Base-by-base conservation (phyloP, 2,113 vertebrate genomes). In the Rhineura floridana region DNA sequence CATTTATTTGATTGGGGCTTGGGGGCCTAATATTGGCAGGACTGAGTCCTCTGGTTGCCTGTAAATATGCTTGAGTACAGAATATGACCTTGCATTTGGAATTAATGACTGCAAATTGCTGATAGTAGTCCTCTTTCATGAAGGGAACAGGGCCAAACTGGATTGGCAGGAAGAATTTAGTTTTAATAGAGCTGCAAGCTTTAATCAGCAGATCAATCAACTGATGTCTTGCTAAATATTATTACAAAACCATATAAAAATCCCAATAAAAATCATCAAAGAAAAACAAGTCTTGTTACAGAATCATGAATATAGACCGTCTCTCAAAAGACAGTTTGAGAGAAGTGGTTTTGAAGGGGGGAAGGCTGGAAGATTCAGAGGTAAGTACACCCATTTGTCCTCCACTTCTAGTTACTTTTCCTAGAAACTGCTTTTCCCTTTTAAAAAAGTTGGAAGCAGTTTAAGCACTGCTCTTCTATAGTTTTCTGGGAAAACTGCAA, bases 131-230 rank as follows among this genome's bases (percentile, higher is more conserved):
- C 84, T 80, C 87, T 28, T 83, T 13, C 39, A 25, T 89, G 83
- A 88, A 92, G 83, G 70, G 75, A 83, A 87, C 72, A 81, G 44
- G 17, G 52, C 50, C 93, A 33, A 92, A 12, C 10, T 67, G 84
- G 44, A 89, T 87, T 89, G 65, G 63, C 87, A 93, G 87, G 85
- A 93, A 87, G 21, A n/a, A 15, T 19, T 91, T 81, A 87, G 50
- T 82, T 93, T 95, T 94, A 65, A 65, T 30, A 44, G 62, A 65
- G 8, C 44, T 36, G 28, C 15, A 67, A 82, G 39, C 59, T 82
- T 55, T 67, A 82, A 83, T 67, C 46, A 48, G 42, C n/a, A n/a
- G 81, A 48, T n/a, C 46, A 30, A 69, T 48, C 39, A n/a, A 12
- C 30, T 21, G 36, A 48, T n/a, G 42, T 19, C 19, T 72, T 84